A percentile compares a stretch with the other conserved stretches of the same genome.
Conservation (phyloP, 2,888 invertebrate species). For the Scaeva pyrastri region DNA sequence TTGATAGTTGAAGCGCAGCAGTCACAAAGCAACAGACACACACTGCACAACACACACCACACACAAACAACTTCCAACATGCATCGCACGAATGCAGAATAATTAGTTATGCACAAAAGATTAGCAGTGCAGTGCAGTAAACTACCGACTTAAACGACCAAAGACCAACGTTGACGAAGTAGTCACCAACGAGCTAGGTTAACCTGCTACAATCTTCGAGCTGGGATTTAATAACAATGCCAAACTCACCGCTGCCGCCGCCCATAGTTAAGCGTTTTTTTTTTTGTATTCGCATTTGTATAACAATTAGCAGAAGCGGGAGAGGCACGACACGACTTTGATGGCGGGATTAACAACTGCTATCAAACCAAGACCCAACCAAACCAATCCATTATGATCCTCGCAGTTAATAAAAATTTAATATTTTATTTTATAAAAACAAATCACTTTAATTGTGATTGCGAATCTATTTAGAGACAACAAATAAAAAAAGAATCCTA, state of each 20-base stretch:
- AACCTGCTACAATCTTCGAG: constrained; percentile 29
- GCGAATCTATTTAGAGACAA: not conserved
- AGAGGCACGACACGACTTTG: constrained; percentile 1
- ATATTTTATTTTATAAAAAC: constrained; percentile 2
- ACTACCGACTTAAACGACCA: not conserved
- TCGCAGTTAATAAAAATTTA: not conserved
- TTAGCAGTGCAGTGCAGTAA: constrained; percentile 26
- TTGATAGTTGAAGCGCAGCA: constrained; percentile 73
- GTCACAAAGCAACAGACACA: not conserved
- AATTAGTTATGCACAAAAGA: constrained; percentile 70
- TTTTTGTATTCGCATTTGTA: not conserved
- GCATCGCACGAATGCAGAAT: constrained; percentile 50
- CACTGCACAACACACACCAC: no score
- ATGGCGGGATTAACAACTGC: constrained; percentile 55
- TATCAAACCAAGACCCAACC: constrained; percentile 11
- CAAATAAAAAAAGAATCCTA: not conserved
- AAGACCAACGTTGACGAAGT: not conserved
- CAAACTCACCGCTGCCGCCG: constrained; percentile 30
- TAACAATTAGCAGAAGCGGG: constrained; percentile 21
- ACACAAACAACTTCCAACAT: constrained; percentile 39
- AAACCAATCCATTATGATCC: constrained; percentile 35
- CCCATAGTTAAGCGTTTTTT: constrained; percentile 46
- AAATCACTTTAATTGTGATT: constrained; percentile 40
- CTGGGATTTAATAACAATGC: constrained; percentile 9
- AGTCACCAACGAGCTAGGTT: not conserved